phyloP scores from a whole-genome alignment of 2,797 vertebrate genomes.

The Acanthurus leucopareius region DNA sequence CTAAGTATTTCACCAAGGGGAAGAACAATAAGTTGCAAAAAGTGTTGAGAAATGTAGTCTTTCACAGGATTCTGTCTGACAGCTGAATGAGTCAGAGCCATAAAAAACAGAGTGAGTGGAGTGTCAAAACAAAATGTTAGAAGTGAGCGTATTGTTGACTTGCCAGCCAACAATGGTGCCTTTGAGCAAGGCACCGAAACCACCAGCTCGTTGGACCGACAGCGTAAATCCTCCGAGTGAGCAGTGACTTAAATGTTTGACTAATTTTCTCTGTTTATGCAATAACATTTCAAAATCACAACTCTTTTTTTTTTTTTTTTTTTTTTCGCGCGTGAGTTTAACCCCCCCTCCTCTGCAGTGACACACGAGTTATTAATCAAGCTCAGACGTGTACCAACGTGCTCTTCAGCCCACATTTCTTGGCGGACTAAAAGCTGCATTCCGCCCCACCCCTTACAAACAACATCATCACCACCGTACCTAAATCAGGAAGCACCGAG shows the following conservation, averaged over 20 bases:
- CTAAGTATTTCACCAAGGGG: no score
- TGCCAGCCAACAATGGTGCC: background rate
- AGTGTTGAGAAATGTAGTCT: no score
- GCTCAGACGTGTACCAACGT: conserved; percentile 68
- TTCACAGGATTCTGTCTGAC: no score
- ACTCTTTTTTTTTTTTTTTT: background rate
- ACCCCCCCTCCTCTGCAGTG: background rate
- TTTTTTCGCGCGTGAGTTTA: background rate
- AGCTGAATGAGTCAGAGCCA: no score
- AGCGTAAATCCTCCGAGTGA: fast-evolving
- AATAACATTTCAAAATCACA: conserved; percentile 3
- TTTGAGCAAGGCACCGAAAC: conserved; percentile 25
- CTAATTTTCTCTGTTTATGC: background rate
- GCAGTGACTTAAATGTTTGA: background rate
- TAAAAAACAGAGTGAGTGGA: no score
- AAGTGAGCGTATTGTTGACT: no score
- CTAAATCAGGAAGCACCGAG: conserved; percentile 85
- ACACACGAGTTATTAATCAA: conserved; percentile 29
- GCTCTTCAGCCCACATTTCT: conserved; percentile 67
- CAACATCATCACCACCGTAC: conserved; percentile 73
- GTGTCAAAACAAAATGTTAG: no score
- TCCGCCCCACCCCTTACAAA: conserved; percentile 85
- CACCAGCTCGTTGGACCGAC: no score
- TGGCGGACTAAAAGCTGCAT: conserved; percentile 65
- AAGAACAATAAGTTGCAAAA: no score